Base-by-base conservation (phyloP, 64 coral and sea anemone species). In the Porites australiensis region DNA sequence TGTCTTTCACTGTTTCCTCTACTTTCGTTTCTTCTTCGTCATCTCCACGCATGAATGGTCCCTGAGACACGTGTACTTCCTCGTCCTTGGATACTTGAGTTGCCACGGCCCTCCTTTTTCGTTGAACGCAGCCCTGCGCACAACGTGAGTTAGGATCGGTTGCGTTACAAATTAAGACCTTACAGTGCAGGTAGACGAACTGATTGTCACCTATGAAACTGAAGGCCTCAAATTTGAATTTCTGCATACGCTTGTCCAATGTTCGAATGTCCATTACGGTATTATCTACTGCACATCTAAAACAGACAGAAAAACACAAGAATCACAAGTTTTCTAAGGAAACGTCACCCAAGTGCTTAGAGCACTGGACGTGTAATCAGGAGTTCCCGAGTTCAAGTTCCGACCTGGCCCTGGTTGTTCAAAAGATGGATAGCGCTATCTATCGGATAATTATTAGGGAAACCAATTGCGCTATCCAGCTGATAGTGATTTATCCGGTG, bases 181-280 rank as follows among this genome's bases (percentile, higher is more conserved):
- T 89, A 70, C 94, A 95, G 48, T 95, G 94, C 27, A 95, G 57
- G 23, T 87, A 95, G 57, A 95, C 94, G 58, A 91, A 95, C 3
- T 81, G 94, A 52, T 91, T 84, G 19, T 95, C 77, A 21, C 89
- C 82, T 10, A 95, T 62, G 57, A 88, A 95, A 48, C 86, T 87
- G 74, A 95, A 95, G 13, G 82, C 82, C 52, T 95, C 82, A 4
- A 95, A 77, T n/a, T 89, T 91, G 62, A 95, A 95, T 7, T 83
- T 54, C 50, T 90, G 82, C 27, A n/a, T 86, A 79, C 27, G 75
- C 87, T 2, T 75, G 50, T 1, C 72, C 72, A 8, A 64, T 60
- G 1, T 82, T 70, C 5, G 64, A 77, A 63, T 95, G 87, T 18
- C 79, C 77, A 4, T 75, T 64, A 91, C 94, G 9, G 89, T 92